Conservation (phyloP, 2,797 vertebrate genomes). For the Tenualosa ilisha region DNA sequence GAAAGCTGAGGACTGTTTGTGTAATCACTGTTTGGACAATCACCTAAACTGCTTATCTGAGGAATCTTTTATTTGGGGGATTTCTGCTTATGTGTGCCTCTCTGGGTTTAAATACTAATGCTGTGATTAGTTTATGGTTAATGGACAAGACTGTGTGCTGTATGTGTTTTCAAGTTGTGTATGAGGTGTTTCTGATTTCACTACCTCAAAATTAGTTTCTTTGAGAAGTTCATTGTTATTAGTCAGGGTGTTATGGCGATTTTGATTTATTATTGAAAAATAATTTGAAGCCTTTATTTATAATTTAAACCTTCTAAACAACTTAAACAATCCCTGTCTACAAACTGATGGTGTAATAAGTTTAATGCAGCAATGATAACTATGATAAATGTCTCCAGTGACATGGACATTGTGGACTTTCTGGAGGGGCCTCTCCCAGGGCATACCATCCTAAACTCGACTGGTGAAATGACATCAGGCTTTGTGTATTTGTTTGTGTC, state of each 20-base stretch:
- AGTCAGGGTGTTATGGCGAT: conserved; percentile 58
- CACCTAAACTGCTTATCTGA: not conserved
- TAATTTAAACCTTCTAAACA: not conserved
- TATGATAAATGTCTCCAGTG: not conserved
- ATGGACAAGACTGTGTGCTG: not conserved
- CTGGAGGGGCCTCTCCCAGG: not conserved
- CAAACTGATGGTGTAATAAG: not conserved
- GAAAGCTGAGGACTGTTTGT: not conserved
- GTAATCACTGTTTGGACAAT: not conserved
- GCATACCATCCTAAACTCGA: not conserved
- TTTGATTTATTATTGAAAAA: not conserved
- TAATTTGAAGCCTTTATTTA: not conserved
- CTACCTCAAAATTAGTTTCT: not conserved
- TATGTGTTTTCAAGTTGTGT: not conserved
- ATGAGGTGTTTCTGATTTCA: not conserved
- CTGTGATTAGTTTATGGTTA: not conserved
- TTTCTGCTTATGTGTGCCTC: not conserved
- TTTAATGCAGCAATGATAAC: not conserved
- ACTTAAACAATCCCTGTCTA: not conserved
- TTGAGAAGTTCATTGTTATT: too few species aligned
- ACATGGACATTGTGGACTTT: not conserved
- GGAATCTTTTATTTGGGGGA: too few species aligned
- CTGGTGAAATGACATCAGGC: not conserved
- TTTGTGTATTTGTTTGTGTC: not conserved
- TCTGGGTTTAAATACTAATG: not conserved